Conservation (phyloP, 2,797 vertebrate species). For the Cyclopterus lumpus region DNA sequence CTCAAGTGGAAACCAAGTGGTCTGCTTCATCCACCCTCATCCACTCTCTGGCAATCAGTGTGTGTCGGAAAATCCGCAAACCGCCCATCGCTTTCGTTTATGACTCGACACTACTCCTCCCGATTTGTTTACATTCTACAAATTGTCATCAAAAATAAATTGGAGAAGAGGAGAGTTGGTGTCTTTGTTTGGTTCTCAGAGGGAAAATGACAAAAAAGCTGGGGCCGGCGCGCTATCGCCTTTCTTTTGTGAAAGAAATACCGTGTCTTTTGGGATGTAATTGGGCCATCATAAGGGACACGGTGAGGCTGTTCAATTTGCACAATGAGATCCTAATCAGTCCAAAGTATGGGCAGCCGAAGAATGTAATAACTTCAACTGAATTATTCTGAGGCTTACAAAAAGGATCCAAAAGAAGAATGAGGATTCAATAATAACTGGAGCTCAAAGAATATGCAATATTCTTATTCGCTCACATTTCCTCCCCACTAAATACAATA, state of each 20-base stretch:
- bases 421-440: conserved; percentile 19
- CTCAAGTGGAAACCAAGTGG: conserved; percentile 60
- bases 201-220: not conserved
- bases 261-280: conserved; percentile 7
- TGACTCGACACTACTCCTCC: conserved; percentile 31
- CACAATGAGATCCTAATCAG: conserved; percentile 34
- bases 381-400: conserved; percentile 10
- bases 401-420: conserved; percentile 15
- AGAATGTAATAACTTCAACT: conserved; percentile 22
- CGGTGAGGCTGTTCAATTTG: conserved; percentile 26
- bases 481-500: not conserved
- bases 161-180: conserved; percentile 1
- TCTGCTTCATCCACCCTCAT: conserved; percentile 40
- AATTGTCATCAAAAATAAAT: conserved; percentile 52
- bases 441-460: not conserved
- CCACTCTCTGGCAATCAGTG: conserved; percentile 68
- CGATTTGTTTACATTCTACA: conserved; percentile 67
- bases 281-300: conserved; percentile 16
- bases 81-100: conserved; percentile 48
- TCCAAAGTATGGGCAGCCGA: conserved; percentile 22
- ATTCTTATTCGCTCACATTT: conserved; percentile 4
- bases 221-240: not conserved
- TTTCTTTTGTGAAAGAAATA: conserved; percentile 30
- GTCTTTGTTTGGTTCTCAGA: not conserved
- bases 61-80: conserved; percentile 40